These are phyloP conservation scores for Elymnias hypermnestra DNA, from an alignment of 1,140 invertebrate genomes.

Conservation along the genomic window DNA sequence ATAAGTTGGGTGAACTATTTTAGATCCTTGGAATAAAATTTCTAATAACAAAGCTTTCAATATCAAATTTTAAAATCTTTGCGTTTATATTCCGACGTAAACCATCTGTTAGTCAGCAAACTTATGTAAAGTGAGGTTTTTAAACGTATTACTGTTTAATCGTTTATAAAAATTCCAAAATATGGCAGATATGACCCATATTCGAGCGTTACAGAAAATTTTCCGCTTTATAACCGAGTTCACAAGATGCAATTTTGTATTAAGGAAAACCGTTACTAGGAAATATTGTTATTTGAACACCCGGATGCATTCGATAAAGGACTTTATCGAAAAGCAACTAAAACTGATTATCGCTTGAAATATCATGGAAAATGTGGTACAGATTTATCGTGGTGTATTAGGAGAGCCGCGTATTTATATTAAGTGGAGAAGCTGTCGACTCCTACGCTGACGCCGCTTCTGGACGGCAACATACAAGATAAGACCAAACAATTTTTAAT, in stretches of 20 bases:
- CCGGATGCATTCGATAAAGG: slow-evolving; percentile 31
- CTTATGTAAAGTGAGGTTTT: slow-evolving; percentile 19
- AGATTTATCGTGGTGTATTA: slow-evolving; percentile 62
- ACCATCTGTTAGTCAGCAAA: not conserved
- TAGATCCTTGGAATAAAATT: no score
- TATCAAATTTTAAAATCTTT: no score
- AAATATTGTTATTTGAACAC: slow-evolving; percentile 30
- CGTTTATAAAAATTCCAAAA: slow-evolving; percentile 27
- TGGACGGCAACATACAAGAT: slow-evolving; percentile 60
- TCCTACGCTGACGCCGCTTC: slow-evolving; percentile 57
- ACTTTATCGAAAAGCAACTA: slow-evolving; percentile 47
- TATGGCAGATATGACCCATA: slow-evolving; percentile 37
- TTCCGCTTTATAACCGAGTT: slow-evolving; percentile 31
- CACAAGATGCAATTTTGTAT: slow-evolving; percentile 36
- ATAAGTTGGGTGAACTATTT: no score
- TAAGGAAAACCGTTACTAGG: slow-evolving; percentile 22
- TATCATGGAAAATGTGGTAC: slow-evolving; percentile 32
- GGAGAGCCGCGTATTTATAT: slow-evolving; percentile 68
- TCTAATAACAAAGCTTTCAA: no score
- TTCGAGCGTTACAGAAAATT: slow-evolving; percentile 18
- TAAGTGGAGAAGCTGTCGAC: slow-evolving; percentile 71
- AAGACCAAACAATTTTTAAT: slow-evolving; percentile 7
- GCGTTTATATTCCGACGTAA: no score
- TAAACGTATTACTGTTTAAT: slow-evolving; percentile 25
- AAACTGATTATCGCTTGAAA: slow-evolving; percentile 39